Percentiles rank a stretch among this genome's conserved stretches.
Evolutionary conservation across 2,888 invertebrate species (phyloP).

Genomic region (Kryphioiulus occultus): DNA sequence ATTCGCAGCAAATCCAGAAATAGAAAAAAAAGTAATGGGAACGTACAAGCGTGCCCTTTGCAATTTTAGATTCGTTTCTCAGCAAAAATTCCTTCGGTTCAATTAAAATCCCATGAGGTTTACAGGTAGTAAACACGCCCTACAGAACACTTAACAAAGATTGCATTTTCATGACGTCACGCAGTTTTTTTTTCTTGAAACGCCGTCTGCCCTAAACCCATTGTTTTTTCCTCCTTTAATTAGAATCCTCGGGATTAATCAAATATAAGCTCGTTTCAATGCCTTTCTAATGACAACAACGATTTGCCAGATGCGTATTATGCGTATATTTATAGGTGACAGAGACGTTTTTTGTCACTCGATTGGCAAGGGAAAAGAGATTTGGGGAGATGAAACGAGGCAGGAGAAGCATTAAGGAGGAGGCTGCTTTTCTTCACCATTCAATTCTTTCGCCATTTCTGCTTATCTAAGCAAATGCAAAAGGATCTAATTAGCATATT

Average conservation of each 20-base stretch:
- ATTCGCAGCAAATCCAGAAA: too few relatives aligned
- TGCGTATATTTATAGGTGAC: slow-evolving; percentile 9
- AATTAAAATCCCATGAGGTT: neutral
- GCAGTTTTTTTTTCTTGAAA: neutral
- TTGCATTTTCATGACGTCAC: neutral
- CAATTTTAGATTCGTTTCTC: neutral
- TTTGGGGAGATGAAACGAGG: slow-evolving; percentile 3
- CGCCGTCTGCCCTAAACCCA: neutral
- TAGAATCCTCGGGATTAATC: slow-evolving; percentile 14
- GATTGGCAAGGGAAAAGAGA: slow-evolving; percentile 3
- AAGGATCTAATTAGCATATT: slow-evolving; percentile 35
- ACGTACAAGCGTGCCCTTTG: too few relatives aligned
- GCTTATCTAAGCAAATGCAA: slow-evolving; percentile 35
- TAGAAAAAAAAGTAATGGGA: too few relatives aligned
- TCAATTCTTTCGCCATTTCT: slow-evolving; percentile 35
- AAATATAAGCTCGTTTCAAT: slow-evolving; percentile 20
- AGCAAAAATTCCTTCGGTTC: neutral
- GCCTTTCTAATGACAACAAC: slow-evolving; percentile 35
- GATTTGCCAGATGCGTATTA: slow-evolving; percentile 20
- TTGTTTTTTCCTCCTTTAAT: slow-evolving; percentile 18
- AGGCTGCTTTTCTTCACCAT: slow-evolving; percentile 24
- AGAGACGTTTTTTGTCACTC: neutral
- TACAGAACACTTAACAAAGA: neutral
- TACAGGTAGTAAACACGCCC: neutral
- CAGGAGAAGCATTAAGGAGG: slow-evolving; percentile 1